Percentiles rank a stretch among this genome's conserved stretches.
phyloP scores from a whole-genome alignment of 2,888 invertebrate genomes.

The Drosophila nr. perissopoda region DNA sequence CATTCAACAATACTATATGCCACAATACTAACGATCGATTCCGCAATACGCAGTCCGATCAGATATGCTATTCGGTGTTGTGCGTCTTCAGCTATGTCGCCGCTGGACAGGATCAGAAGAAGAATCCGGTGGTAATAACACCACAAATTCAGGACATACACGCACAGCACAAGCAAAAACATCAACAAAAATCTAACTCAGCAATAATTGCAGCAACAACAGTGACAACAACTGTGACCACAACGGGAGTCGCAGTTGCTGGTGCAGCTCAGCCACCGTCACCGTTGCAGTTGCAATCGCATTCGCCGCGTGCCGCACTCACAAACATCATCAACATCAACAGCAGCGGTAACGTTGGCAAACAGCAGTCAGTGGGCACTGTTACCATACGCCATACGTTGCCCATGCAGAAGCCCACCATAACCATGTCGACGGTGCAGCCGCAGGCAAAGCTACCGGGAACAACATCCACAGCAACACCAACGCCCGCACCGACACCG shows the following conservation, averaged over 20 bases:
- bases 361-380: conserved; percentile 26
- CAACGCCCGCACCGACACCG: conserved; percentile 9
- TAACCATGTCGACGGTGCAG: conserved; percentile 84
- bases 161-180: conserved; percentile 82
- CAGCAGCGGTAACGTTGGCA: conserved; percentile 10
- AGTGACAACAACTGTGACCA: conserved; percentile 53
- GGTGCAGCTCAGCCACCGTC: conserved; percentile 5
- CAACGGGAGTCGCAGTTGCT: conserved; percentile 5
- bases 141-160: conserved; percentile 84
- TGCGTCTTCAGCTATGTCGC: conserved; percentile 99
- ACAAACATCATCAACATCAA: conserved; percentile 6
- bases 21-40: conserved; percentile 43
- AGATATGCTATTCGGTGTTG: conserved; percentile 99
- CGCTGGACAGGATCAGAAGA: conserved; percentile 93
- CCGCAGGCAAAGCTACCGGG: conserved; percentile 77
- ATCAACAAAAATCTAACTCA: conserved; percentile 54
- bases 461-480: conserved; percentile 14
- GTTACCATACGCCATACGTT: conserved; percentile 83
- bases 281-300: conserved; percentile 14
- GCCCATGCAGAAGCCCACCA: conserved; percentile 83
- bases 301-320: conserved; percentile 21
- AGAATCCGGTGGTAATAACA: conserved; percentile 84
- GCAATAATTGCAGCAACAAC: conserved; percentile 38
- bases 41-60: conserved; percentile 91
- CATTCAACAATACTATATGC: conserved; percentile 39